Base-by-base conservation (phyloP, 2,888 invertebrate species). In the Merodon equestris region DNA sequence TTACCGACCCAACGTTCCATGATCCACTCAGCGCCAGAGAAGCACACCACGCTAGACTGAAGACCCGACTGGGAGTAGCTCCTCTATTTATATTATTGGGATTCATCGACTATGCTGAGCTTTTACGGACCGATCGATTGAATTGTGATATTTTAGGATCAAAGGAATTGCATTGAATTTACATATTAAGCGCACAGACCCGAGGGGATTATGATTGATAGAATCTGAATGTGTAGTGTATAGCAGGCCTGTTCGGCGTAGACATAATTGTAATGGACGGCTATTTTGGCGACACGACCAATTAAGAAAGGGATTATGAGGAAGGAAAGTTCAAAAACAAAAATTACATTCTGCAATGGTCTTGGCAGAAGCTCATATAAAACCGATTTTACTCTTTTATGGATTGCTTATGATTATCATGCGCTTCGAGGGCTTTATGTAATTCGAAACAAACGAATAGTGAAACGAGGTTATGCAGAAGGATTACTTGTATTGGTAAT, bases 1-100 rank as follows among this genome's bases (percentile, higher is more conserved):
- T 83, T 83, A 63, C 83, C 83, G 57, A 70, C 61, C 84, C 83
- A 84, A 72, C 75, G 79, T 1, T 83, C 82, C 83, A 84, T 84
- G 53, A 9, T 40, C 54, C 18, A 27, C 64, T 40, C 19, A 61
- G 38, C 67, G 19, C 72, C 67, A 63, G 57, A 63, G 73, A 48
- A 73, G 64, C 54, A 64, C 79, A 64, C 27, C 3, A 27, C 74
- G 60, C 44, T 56, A 40, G 64, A 79, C 79, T 79, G 74, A 79
- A 50, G 74, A 64, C 10, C 42, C 73, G 38, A 64, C 60, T 38
- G 79, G 42, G 50, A 40, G 58, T 60, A 68, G 38, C 54, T 56
- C 74, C 48, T 70, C 73, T 79, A 79, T 79, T 79, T 79, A 79
- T 79, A 79, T 79, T 64, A 50, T 79, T 67, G 74, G 60, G 68